Base-by-base conservation (phyloP, 2,113 vertebrate species). In the Micronisus gabar region DNA sequence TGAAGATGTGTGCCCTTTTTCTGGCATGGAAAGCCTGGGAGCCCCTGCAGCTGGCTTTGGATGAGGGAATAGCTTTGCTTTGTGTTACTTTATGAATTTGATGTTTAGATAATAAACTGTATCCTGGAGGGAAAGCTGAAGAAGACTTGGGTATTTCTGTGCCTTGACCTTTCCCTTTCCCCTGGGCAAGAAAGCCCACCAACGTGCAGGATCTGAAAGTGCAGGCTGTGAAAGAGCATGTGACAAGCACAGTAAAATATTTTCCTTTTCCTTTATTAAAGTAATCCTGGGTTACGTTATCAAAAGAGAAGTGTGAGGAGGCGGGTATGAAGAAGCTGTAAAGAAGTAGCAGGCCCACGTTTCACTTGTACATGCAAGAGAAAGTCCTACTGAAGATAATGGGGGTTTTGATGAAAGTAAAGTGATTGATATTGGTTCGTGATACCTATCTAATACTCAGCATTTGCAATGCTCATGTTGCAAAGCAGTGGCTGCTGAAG, bases 1-100 rank as follows among this genome's bases (percentile, higher is more conserved):
- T 82, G 85, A 84, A 96, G 96, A 94, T 88, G 93, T 95, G 96
- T 96, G 74, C 96, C 96, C 96, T 95, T 96, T 95, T 94, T 96
- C 90, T 96, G 95, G 84, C 87, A 76, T 90, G 90, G 95, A 41
- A 91, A 82, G 81, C 68, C 84, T 93, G 84, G 70, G 90, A 97
- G 81, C 70, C 93, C 66, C 87, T 96, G 93, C 93, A 96, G 96
- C 95, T 96, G 96, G 48, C 70, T 95, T 95, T 93, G 87, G 87
- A 88, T 80, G 70, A 94, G 87, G 93, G 95, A 95, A 94, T 79
- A 96, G 45, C 74, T 96, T 95, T 95, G 36, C 78, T 96, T 93
- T 95, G 90, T 95, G 70, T 88, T 95, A 72, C 78, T 96, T 95
- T 86, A 95, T 90, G 90, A 97, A 95, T 88, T 30, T 96, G 84